Evolutionary conservation across 2,888 invertebrate species (phyloP).

Genomic region (Scaptomyza polygonia): DNA sequence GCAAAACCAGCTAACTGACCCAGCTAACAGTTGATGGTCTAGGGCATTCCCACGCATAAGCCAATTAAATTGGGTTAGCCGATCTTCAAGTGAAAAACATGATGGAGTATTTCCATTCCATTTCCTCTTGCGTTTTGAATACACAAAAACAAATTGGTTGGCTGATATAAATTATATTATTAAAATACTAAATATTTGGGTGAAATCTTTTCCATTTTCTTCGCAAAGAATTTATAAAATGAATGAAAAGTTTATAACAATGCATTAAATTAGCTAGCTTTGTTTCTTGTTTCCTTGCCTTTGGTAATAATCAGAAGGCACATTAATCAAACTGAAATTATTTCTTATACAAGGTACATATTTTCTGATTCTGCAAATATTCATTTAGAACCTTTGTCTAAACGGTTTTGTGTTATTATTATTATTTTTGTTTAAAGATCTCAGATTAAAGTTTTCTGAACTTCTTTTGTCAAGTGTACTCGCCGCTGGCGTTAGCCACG

Average conservation of each 20-base stretch:
- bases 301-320: too few relatives aligned
- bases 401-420: too few relatives aligned
- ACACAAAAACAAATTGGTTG: neutral
- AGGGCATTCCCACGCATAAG: constrained; percentile 70
- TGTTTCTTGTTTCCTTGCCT: too few relatives aligned
- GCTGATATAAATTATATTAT: too few relatives aligned
- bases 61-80: constrained; percentile 64
- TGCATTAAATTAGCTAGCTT: too few relatives aligned
- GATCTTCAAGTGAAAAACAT: constrained; percentile 17
- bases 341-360: too few relatives aligned
- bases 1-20: constrained; percentile 14
- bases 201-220: too few relatives aligned
- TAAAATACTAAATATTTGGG: too few relatives aligned
- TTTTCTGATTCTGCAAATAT: too few relatives aligned
- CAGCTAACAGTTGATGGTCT: constrained; percentile 26
- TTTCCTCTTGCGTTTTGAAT: constrained; percentile 41
- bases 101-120: constrained; percentile 3
- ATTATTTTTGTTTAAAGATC: neutral
- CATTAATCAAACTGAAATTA: too few relatives aligned
- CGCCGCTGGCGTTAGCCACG: constrained; percentile 35
- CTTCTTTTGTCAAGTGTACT: neutral
- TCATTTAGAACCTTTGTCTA: too few relatives aligned
- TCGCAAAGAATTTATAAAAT: neutral
- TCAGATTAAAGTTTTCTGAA: neutral
- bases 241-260: too few relatives aligned